Evolutionary conservation across 2,888 invertebrate genomes (phyloP), one percentile per base, ranked within the genome.

Genomic region (Habrosyne pyritoides): DNA sequence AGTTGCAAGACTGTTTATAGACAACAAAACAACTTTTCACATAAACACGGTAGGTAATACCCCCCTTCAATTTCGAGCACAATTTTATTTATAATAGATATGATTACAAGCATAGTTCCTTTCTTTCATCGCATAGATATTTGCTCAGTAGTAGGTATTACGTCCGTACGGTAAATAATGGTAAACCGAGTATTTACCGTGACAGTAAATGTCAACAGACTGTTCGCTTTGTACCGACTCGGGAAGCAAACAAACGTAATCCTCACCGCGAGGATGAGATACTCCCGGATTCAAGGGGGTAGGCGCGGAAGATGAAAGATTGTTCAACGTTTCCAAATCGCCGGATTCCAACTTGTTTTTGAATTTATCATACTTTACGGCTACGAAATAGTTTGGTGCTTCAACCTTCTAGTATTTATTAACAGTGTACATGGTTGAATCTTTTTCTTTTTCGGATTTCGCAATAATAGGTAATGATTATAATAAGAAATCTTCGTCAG

Each of bases 191-290:
- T 90, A 84, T 91, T 89, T 87, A 82, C 89, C 59, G 75, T 84
- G 83, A 86, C 87, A 85, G 87, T 81, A 75, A 83, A 82, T 84
- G 88, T 90, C 87, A 89, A 90, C 84, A 89, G 79, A 84, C 77
- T 86, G 87, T 82, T 84, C 87, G 84, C 87, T 89, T 90, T 87
- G 85, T 84, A 86, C 83, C 77, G 78, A 81, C 80, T 84, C 75
- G 67, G 71, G 78, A 75, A 70, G 83, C 84, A 91, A 91, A 91
- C 88, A 91, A 81, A 83, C 79, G 82, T 87, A 86, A 79, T 78
- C 80, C 78, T 67, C 65, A 66, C 73, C 68, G 73, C 66, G 62
- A 60, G 69, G 62, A 75, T 71, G 69, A 73, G 69, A 75, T 72
- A 71, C 75, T 69, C 67, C 56, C 61, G 53, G 61, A 50, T 50